A percentile compares a stretch with the other conserved stretches of the same genome.
These are phyloP conservation scores for Hirtodrosophila trivittata DNA, from an alignment of 2,888 invertebrate species.

Conservation along the genomic window DNA sequence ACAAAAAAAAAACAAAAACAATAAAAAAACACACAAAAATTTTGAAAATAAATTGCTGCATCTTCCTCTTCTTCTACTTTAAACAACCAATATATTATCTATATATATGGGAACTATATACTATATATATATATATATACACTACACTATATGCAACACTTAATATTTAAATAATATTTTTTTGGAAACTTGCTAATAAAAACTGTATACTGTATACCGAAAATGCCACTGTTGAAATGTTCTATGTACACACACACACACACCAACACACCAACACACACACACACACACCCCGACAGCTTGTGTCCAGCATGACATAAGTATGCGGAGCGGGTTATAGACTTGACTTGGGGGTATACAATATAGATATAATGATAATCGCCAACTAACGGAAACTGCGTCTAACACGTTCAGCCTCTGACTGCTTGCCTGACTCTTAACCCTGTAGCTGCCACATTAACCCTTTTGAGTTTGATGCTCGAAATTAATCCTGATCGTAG, in stretches of 20 bases:
- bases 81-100: slow-evolving; percentile 7
- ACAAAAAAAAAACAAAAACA: slow-evolving; percentile 12
- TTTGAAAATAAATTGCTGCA: slow-evolving; percentile 3
- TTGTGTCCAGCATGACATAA: not conserved
- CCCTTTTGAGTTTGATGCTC: not conserved
- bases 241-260: slow-evolving; percentile 42
- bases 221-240: slow-evolving; percentile 51
- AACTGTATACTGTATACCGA: slow-evolving; percentile 43
- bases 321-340: not conserved
- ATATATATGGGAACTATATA: not conserved
- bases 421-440: not conserved
- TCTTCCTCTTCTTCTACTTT: slow-evolving; percentile 8
- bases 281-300: slow-evolving; percentile 17
- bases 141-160: slow-evolving; percentile 45
- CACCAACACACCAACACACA: slow-evolving; percentile 5
- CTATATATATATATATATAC: slow-evolving; percentile 3
- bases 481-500: not conserved
- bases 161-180: slow-evolving; percentile 28
- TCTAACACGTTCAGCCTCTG: not conserved
- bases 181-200: slow-evolving; percentile 61
- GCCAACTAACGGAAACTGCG: not conserved
- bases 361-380: too few species aligned
- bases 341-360: not conserved
- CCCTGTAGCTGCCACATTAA: not conserved
- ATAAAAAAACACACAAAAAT: slow-evolving; percentile 24